Evolutionary conservation across 2,113 vertebrate genomes (phyloP).

Genomic region (Sylvilagus bachmani): DNA sequence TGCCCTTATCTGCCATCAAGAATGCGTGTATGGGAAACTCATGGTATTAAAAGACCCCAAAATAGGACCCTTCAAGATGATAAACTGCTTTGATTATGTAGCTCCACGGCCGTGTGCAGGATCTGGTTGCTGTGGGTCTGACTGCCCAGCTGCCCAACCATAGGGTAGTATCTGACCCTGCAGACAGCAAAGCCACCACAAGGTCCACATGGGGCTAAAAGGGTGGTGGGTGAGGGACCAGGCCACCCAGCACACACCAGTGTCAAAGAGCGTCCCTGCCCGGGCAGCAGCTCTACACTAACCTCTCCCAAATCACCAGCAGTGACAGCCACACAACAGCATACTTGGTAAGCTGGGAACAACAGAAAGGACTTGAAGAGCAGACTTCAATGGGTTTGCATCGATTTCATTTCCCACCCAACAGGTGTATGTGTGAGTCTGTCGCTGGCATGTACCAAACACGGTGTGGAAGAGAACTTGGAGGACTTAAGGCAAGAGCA

Average conservation of each 20-base stretch:
- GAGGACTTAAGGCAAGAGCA: background rate
- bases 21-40: constrained; percentile 65
- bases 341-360: background rate
- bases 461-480: background rate
- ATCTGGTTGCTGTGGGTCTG: background rate
- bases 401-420: background rate
- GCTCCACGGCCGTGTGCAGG: background rate
- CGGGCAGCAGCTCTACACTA: background rate
- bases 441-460: background rate
- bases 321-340: rapidly evolving
- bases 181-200: background rate
- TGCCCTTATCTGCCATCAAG: constrained; percentile 67
- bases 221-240: background rate
- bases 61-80: constrained; percentile 63
- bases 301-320: background rate
- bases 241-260: background rate
- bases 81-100: background rate
- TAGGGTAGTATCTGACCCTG: background rate
- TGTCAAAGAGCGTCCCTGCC: background rate
- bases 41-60: constrained; percentile 57
- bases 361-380: background rate
- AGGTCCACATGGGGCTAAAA: background rate
- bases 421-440: background rate
- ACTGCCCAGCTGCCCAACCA: background rate
- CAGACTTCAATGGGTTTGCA: background rate